Evolutionary conservation across 2,113 vertebrate species (phyloP), one percentile per base, ranked within the genome.

Genomic region (Brachyistius frenatus): DNA sequence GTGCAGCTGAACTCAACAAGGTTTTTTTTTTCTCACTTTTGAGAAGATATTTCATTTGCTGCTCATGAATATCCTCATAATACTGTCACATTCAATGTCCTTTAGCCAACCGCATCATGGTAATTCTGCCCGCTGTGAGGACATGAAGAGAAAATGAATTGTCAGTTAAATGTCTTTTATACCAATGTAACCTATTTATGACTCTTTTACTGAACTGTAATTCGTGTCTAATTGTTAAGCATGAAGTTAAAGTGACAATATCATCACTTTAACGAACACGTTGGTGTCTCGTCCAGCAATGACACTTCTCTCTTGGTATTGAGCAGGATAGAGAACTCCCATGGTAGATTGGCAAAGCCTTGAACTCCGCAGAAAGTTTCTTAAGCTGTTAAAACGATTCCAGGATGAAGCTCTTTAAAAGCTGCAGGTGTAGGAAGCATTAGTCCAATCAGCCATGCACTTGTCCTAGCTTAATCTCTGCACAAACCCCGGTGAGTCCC

Each of bases 401-500:
- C 74, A 53, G 76, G 37, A 69, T 44, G 54, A 73, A 64, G 39
- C 66, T 73, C 49, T 76, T 85, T 74, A 76, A 86, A 81, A 81
- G 9, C 52, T 73, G 75, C 71, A 66, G 66, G 80, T 76, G 46
- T 57, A 53, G 36, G 83, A 77, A 81, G 77, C 73, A 60, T 73
- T 39, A 60, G 37, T 57, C 76, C 50, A 70, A 55, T 75, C 80
- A 71, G 36, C 78, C n/a, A 5, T 62, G 50, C 62, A 70, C 61
- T 52, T 36, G 56, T 64, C 57, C 47, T 16, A 14, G 66, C 65
- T 67, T 71, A 71, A 74, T 76, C 68, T 76, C 49, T 13, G 5
- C 76, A 71, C 6, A 14, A 66, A 57, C 55, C 57, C 72, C 1
- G 1, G 4, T 37, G 69, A 58, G 58, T 67, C 74, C 76, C 56